phyloP scores from a whole-genome alignment of 2,888 invertebrate species.

The Acanthoscelides obtectus region DNA sequence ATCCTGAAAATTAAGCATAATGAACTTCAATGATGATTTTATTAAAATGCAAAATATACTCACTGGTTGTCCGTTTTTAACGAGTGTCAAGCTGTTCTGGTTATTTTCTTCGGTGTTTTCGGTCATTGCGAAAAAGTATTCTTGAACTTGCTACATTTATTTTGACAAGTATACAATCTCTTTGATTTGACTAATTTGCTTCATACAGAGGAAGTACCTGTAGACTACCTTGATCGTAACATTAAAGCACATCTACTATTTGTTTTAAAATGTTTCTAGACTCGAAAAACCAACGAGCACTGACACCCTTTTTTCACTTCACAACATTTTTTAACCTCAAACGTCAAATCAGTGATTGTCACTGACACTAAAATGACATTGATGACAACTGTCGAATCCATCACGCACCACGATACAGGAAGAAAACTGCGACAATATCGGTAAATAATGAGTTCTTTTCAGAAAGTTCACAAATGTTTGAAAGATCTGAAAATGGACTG shows the following conservation, averaged over 20 bases:
- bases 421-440: no score
- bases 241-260: not conserved
- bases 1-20: slow-evolving; percentile 48
- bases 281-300: no score
- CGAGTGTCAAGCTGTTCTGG: not conserved
- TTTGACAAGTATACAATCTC: not conserved
- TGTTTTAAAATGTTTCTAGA: not conserved
- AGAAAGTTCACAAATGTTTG: no score
- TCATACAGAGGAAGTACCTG: not conserved
- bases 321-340: no score
- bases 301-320: no score
- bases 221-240: not conserved
- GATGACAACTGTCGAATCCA: no score
- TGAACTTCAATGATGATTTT: not conserved
- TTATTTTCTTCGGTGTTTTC: not conserved
- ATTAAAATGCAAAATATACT: not conserved
- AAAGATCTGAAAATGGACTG: no score
- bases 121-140: not conserved
- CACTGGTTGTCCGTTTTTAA: not conserved
- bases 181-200: not conserved
- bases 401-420: no score
- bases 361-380: no score
- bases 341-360: no score
- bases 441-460: no score
- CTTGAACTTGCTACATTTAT: not conserved